Evolutionary conservation across 2,797 vertebrate species (phyloP), one percentile per base, ranked within the genome.

Genomic region (Myripristis murdjan): DNA sequence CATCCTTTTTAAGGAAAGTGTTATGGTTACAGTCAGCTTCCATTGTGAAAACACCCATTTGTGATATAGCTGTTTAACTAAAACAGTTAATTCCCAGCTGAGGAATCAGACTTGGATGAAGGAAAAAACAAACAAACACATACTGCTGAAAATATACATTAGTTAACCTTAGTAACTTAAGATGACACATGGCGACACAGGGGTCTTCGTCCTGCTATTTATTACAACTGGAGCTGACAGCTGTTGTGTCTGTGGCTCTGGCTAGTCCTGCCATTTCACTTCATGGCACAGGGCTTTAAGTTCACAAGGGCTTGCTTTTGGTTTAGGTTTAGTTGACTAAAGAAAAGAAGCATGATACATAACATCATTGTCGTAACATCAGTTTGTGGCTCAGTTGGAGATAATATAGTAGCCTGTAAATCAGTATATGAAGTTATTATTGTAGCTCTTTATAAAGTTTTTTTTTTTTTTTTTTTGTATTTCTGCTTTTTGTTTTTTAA

Each of bases 181-280:
- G 67, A 75, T 35, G 20, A 67, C 68, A 77, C 22, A 51, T 39
- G 70, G 33, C 39, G 48, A 74, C 83, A 54, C 54, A 23, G 57
- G 73, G 72, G 77, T 79, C 70, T 64, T 73, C 78, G 84, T 77
- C 78, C 71, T 83, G 44, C 77, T 87, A 78, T 92, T 91, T 87
- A 90, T 92, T 89, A 88, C 82, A 54, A 69, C 67, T 63, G 10
- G 60, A 76, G 74, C 64, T 75, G 87, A 86, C 89, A 87, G 84
- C 89, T 91, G 91, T 80, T 80, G 67, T 77, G 76, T 81, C 75
- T 81, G 69, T 24, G 26, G 74, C 67, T 77, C 73, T 84, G 68
- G 58, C 67, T 65, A 72, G 72, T 75, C 55, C 68, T 52, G 31
- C 44, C 35, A 10, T 12, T 39, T 4, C 37, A 4, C 37, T 39